These are phyloP conservation scores for Plagodis dolabraria DNA, from an alignment of 2,888 invertebrate genomes.

Conservation along the genomic window DNA sequence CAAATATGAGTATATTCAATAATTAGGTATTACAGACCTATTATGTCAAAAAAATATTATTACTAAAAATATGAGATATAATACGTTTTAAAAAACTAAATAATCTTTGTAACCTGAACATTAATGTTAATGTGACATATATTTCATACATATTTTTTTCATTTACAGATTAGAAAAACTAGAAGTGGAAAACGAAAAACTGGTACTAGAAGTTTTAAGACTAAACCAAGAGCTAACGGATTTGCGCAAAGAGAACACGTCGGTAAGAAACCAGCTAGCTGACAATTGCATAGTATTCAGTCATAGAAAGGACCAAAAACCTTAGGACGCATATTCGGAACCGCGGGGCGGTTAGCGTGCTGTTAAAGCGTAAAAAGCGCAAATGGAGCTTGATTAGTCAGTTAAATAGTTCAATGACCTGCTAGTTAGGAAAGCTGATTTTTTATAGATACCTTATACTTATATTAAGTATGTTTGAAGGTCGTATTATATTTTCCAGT, in stretches of 20 bases:
- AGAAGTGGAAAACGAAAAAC: slow-evolving; percentile 88
- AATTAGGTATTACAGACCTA: too few species aligned
- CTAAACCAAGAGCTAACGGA: slow-evolving; percentile 89
- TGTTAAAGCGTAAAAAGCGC: background rate
- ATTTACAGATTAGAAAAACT: slow-evolving; percentile 70
- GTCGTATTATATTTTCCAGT: too few species aligned
- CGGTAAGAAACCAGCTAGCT: slow-evolving; percentile 87
- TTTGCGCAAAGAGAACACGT: slow-evolving; percentile 90
- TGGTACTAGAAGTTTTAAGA: slow-evolving; percentile 88
- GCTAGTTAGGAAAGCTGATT: too few species aligned
- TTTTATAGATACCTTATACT: too few species aligned
- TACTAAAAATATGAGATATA: too few species aligned
- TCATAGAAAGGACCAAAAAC: slow-evolving; percentile 68
- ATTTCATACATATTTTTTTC: background rate
- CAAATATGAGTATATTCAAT: too few species aligned
- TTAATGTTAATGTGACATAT: too few species aligned
- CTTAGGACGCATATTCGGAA: slow-evolving; percentile 53
- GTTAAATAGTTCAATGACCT: too few species aligned
- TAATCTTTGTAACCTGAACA: too few species aligned
- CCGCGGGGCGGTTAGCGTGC: slow-evolving; percentile 4
- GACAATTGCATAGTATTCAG: slow-evolving; percentile 85
- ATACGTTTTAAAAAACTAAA: too few species aligned
- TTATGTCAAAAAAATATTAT: too few species aligned
- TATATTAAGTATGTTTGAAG: too few species aligned
- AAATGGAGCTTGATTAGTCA: background rate